These are phyloP conservation scores for Diadema setosum DNA, from an alignment of 35 echinoderm and acorn worm genomes.

Conservation along the genomic window DNA sequence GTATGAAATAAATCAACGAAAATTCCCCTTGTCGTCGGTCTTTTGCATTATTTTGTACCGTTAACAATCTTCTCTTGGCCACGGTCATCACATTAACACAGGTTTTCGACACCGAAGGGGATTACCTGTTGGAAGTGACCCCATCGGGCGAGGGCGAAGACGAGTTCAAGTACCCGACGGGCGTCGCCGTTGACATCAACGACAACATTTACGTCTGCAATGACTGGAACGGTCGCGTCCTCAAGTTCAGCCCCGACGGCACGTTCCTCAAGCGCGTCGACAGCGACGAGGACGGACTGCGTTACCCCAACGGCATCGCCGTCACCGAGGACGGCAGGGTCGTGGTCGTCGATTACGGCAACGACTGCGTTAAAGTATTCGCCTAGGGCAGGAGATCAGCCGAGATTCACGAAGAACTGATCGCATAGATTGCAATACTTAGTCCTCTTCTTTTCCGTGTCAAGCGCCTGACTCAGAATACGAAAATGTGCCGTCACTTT, in stretches of 20 bases:
- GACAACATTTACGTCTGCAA: constrained; percentile 94
- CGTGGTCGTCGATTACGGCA: constrained; percentile 88
- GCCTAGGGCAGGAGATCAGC: no score
- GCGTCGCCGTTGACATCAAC: constrained; percentile 63
- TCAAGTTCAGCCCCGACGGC: constrained; percentile 82
- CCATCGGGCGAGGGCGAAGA: constrained; percentile 61
- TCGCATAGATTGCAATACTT: no score
- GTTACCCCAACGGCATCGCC: constrained; percentile 85
- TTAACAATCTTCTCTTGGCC: no score
- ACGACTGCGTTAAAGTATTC: constrained; percentile 86
- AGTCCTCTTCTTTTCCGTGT: no score
- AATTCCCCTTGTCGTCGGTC: no score
- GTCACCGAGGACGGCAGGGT: constrained; percentile 64
- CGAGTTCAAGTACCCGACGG: constrained; percentile 88
- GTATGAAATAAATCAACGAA: no score
- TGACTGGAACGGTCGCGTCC: constrained; percentile 88
- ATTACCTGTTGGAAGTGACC: constrained; percentile 36
- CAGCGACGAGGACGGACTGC: constrained; percentile 74
- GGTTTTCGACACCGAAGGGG: constrained; percentile 56
- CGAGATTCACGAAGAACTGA: no score
- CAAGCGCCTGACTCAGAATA: no score
- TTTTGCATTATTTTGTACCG: no score
- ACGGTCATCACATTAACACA: neutral
- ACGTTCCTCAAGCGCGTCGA: constrained; percentile 76
- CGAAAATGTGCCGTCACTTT: no score